These are phyloP conservation scores for Pteronura brasiliensis DNA, from an alignment of 2,113 vertebrate species.

Conservation along the genomic window DNA sequence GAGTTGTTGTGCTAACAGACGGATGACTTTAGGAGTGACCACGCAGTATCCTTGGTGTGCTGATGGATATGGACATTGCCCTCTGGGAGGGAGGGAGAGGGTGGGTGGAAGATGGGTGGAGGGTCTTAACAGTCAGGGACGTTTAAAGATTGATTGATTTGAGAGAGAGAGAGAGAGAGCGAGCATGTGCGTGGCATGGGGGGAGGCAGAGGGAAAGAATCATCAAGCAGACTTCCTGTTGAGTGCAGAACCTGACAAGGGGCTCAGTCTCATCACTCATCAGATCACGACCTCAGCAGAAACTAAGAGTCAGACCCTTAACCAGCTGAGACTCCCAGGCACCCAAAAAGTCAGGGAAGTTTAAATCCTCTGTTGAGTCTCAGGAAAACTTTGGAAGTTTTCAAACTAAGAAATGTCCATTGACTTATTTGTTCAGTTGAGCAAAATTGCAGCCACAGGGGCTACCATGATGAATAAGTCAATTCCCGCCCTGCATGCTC, in stretches of 20 bases:
- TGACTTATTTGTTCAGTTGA: not conserved
- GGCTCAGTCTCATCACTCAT: not conserved
- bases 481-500: not conserved
- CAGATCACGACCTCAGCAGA: not conserved
- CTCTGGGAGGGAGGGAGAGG: not conserved
- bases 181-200: not conserved
- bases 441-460: not conserved
- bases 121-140: not conserved
- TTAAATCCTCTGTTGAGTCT: not conserved
- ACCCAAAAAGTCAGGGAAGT: not conserved
- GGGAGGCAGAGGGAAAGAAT: not conserved
- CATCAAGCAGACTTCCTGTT: not conserved
- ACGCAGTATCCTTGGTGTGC: not conserved
- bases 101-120: not conserved
- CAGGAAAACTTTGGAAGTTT: not conserved
- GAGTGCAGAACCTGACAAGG: not conserved
- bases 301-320: not conserved
- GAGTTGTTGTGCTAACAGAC: not conserved
- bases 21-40: not conserved
- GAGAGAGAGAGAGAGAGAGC: not conserved
- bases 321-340: not conserved
- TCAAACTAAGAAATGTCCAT: not conserved
- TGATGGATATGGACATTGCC: not conserved
- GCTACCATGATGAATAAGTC: not conserved
- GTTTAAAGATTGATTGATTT: not conserved